Evolutionary conservation across 1,140 invertebrate genomes (phyloP).

Genomic region (Mya arenaria): DNA sequence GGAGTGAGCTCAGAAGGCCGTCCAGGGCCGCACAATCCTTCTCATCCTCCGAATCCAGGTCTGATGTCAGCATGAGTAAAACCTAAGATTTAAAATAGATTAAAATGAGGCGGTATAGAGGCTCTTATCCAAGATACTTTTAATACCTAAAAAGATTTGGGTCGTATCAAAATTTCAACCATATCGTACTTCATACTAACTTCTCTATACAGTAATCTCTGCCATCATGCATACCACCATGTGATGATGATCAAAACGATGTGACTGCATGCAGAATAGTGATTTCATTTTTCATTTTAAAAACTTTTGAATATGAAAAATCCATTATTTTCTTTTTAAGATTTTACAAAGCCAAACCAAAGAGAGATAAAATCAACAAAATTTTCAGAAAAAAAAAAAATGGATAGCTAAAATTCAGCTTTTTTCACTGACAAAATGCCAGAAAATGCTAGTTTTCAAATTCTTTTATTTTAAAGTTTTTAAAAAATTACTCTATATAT

Average conservation of each 20-base stretch:
- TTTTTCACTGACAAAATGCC: no score
- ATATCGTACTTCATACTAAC: no score
- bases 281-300: neutral
- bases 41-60: conserved; percentile 93
- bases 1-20: conserved; percentile 87
- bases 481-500: no score
- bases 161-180: no score
- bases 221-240: no score
- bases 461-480: no score
- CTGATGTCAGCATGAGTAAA: conserved; percentile 93
- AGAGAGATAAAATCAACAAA: neutral
- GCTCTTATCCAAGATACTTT: no score
- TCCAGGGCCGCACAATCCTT: conserved; percentile 87
- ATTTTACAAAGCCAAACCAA: neutral
- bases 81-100: no score
- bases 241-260: neutral
- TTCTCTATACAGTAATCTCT: no score
- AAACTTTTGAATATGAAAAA: neutral
- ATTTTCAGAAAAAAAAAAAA: neutral
- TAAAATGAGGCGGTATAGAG: no score
- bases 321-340: neutral
- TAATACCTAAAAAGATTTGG: no score
- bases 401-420: neutral
- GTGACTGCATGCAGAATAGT: neutral
- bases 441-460: no score